Conservation (phyloP, 2,113 vertebrate genomes). For the Bothrops jararaca region DNA sequence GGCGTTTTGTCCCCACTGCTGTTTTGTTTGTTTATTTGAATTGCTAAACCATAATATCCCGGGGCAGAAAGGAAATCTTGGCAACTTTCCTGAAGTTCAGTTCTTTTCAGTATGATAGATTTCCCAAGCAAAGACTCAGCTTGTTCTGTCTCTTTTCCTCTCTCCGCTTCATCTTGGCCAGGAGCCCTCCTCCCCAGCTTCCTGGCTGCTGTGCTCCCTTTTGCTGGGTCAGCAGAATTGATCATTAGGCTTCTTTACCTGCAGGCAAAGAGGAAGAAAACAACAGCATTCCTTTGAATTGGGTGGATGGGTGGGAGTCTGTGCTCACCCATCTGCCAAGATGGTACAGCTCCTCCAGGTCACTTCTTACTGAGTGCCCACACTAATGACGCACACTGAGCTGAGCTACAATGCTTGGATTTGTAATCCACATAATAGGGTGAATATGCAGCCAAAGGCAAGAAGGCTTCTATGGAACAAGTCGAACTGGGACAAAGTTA, state of each 20-base stretch:
- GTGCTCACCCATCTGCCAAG: conserved; percentile 3
- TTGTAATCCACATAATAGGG: conserved; percentile 21
- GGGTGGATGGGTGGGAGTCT: background rate
- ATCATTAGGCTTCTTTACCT: background rate
- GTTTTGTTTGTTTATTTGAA: background rate
- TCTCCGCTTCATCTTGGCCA: background rate
- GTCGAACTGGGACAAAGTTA: background rate
- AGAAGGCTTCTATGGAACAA: background rate
- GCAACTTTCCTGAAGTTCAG: background rate
- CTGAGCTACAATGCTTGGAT: conserved; percentile 14
- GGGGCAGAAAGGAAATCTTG: background rate
- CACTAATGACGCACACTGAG: conserved; percentile 1
- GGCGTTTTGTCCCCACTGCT: background rate
- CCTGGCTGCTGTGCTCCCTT: background rate
- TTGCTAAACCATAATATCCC: background rate
- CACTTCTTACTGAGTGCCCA: background rate
- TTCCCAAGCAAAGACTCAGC: background rate
- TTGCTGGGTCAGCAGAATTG: conserved; percentile 2
- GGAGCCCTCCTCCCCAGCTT: background rate
- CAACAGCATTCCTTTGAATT: background rate
- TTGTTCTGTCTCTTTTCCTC: background rate
- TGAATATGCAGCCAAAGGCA: conserved; percentile 2
- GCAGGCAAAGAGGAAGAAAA: background rate
- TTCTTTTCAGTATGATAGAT: background rate
- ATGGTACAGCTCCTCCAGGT: background rate